Evolutionary conservation across 2,888 invertebrate species (phyloP).

Genomic region (Sarcophaga carnaria): DNA sequence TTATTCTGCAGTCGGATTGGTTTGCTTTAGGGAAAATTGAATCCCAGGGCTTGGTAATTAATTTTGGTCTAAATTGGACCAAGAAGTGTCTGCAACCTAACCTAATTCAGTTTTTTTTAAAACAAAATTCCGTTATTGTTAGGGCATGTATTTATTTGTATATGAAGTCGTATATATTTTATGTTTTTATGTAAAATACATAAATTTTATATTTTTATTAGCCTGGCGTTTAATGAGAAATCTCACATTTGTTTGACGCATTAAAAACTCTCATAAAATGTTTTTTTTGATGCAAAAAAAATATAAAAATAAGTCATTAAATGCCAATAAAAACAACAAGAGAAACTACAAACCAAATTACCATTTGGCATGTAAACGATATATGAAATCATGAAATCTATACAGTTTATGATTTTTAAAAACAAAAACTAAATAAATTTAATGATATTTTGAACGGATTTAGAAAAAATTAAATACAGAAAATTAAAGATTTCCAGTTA

Average conservation of each 20-base stretch:
- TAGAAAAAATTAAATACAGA: not conserved
- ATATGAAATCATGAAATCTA: not conserved
- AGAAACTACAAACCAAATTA: conserved; percentile 15
- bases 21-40: no score
- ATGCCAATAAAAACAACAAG: not conserved
- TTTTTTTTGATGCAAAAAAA: not conserved
- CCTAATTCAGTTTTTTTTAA: no score
- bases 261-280: conserved; percentile 7
- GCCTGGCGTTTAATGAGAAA: not conserved
- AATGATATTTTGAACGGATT: conserved; percentile 14
- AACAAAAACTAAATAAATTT: not conserved
- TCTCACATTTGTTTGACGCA: conserved; percentile 1
- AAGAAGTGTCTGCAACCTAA: no score
- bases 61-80: no score
- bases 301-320: not conserved
- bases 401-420: conserved; percentile 17
- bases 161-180: not conserved
- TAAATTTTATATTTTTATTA: not conserved
- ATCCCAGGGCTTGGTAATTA: no score
- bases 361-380: conserved; percentile 30
- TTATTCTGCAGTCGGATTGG: no score
- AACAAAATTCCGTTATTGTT: no score
- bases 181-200: not conserved
- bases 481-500: not conserved
- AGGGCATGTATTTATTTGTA: no score